These are phyloP conservation scores for Acanthosepion esculentum DNA, from an alignment of 2,888 invertebrate genomes.

Conservation along the genomic window DNA sequence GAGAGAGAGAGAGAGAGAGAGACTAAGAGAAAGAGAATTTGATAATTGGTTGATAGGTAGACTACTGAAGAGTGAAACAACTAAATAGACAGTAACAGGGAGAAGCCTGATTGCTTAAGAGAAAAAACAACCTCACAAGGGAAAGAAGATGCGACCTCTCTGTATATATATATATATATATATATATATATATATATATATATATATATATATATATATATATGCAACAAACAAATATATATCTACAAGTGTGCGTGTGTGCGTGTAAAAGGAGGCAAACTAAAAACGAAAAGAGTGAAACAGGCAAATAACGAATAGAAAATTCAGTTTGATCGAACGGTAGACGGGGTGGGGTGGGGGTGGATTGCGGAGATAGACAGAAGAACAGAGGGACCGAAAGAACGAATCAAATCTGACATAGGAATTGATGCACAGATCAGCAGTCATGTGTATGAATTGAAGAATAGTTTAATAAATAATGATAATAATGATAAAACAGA, in stretches of 20 bases:
- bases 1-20: neutral
- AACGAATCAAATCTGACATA: neutral
- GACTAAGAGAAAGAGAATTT: neutral
- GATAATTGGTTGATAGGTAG: neutral
- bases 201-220: neutral
- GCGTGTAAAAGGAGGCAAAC: neutral
- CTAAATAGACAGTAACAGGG: neutral
- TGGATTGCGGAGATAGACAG: neutral
- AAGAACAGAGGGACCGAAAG: neutral
- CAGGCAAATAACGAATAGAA: neutral
- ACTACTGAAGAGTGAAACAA: neutral
- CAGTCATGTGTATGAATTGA: too few relatives aligned
- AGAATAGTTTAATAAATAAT: too few relatives aligned
- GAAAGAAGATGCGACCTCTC: neutral
- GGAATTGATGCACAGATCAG: too few relatives aligned
- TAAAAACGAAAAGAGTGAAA: too few relatives aligned
- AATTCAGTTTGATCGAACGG: neutral
- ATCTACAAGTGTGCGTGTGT: neutral
- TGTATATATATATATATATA: neutral
- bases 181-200: neutral
- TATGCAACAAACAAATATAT: neutral
- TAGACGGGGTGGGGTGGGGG: neutral
- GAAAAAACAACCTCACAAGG: neutral
- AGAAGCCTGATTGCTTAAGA: neutral
- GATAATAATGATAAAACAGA: too few relatives aligned